Evolutionary conservation across 1,140 invertebrate genomes (phyloP), one percentile per base, ranked within the genome.

Genomic region (Neotoxoptera formosana): DNA sequence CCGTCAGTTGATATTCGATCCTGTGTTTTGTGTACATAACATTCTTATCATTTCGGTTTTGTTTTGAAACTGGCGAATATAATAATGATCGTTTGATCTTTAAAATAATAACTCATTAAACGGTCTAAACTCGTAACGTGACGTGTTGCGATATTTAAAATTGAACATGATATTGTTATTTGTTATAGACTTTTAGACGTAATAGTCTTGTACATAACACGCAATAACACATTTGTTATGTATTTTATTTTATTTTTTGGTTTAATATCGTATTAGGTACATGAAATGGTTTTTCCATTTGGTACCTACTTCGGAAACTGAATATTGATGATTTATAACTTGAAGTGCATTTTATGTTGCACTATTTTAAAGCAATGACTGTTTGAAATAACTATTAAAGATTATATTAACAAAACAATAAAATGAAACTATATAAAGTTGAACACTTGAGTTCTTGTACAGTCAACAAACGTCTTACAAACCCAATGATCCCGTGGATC

Each of bases 401-500:
- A 23, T 34, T 83, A 88, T 60, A 51, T 34, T 53, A 94, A 94
- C 36, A 67, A 67, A 67, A 90, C 25, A 34, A 45, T 7, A 90
- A 90, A 87, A 94, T 94, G 94, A 94, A 94, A 56, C 87, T 94
- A 11, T 94, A 93, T 91, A 90, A 94, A 8, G 96, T 97, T 51
- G 96, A 96, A 91, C 97, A 97, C 95, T 95, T 97, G 51, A 97
- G 97, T 45, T 97, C 96, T 95, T 97, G 97, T 21, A 97, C 96
- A 17, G 97, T 97, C 96, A 97, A 97, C 95, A 96, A 96, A 47
- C 95, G 97, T 83, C 97, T 97, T 94, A 97, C 97, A 67, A 96
- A 96, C 84, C 96, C 97, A n/a, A 98, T 98, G 97, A 94, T 97
- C 94, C 97, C 97, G 8, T 97, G 97, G 97, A 96, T 96, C 67